Conservation (phyloP, 2,113 vertebrate species). For the Lonchura striata region DNA sequence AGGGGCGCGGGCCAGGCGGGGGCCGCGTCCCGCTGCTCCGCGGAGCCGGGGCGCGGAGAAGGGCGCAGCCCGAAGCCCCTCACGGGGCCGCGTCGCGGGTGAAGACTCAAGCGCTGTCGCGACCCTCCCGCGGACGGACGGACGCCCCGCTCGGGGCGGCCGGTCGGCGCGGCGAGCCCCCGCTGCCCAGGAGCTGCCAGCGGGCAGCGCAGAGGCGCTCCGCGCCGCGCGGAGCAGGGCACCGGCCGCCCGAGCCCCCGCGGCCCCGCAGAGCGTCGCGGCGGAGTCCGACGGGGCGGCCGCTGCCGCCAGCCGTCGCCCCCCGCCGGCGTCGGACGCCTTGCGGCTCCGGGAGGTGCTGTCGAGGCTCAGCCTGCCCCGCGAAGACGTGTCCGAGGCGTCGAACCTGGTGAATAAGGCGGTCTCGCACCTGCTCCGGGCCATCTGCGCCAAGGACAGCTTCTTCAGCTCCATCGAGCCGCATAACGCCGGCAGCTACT, state of each 20-base stretch:
- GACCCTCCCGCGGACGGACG: not conserved
- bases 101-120: no score
- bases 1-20: not conserved
- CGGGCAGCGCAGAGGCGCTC: not conserved
- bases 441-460: not conserved
- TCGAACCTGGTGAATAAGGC: constrained; percentile 2
- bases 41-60: not conserved
- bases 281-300: not conserved
- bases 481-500: constrained; percentile 72
- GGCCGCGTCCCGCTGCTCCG: not conserved
- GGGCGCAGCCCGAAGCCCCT: not conserved
- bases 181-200: not conserved
- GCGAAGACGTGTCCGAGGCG: not conserved
- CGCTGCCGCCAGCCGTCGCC: fast-evolving
- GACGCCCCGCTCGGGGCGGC: no score
- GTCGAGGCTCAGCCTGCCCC: constrained; percentile 12
- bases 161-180: not conserved
- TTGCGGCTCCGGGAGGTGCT: constrained; percentile 8
- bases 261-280: no score
- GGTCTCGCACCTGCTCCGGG: not conserved
- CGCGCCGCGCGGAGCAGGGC: not conserved
- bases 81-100: not conserved
- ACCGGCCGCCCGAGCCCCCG: not conserved
- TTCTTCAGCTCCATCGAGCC: not conserved
- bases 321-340: not conserved